A percentile compares a stretch with the other conserved stretches of the same genome.
Evolutionary conservation across 2,888 invertebrate genomes (phyloP).

Genomic region (Mesorhabditis spiculigera): DNA sequence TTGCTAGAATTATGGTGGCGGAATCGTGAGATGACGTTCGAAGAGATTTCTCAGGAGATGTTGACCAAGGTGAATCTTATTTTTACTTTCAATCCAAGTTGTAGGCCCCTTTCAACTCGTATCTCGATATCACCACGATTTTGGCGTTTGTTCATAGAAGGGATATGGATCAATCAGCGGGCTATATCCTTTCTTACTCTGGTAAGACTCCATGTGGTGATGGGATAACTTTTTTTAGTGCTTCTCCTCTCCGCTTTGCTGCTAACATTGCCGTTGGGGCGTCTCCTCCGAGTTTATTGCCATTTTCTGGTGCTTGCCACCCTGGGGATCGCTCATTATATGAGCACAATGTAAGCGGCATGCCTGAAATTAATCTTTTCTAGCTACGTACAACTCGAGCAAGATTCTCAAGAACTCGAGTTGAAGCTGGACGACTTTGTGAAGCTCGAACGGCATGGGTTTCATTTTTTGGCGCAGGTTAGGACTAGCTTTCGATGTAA

Average conservation of each 20-base stretch:
- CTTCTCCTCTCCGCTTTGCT: slow-evolving; percentile 62
- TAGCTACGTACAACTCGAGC: slow-evolving; percentile 60
- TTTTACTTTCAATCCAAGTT: not conserved
- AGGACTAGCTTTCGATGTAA: slow-evolving; percentile 35
- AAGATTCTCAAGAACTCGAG: slow-evolving; percentile 35
- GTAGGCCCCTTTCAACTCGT: slow-evolving; percentile 31
- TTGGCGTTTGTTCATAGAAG: slow-evolving; percentile 51
- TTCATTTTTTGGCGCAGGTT: slow-evolving; percentile 50
- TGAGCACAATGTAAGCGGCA: slow-evolving; percentile 52
- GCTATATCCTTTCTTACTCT: slow-evolving; percentile 40
- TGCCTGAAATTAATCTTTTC: not conserved
- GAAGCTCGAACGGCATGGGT: slow-evolving; percentile 51
- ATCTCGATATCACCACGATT: slow-evolving; percentile 41
- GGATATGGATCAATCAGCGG: slow-evolving; percentile 46
- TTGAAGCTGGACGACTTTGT: slow-evolving; percentile 52
- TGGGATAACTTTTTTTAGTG: slow-evolving; percentile 57
- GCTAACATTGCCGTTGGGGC: slow-evolving; percentile 62
- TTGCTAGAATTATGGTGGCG: slow-evolving; percentile 48
- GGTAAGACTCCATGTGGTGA: slow-evolving; percentile 22
- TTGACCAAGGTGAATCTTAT: slow-evolving; percentile 21
- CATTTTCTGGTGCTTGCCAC: slow-evolving; percentile 62
- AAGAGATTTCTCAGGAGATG: slow-evolving; percentile 36
- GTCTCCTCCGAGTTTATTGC: slow-evolving; percentile 63
- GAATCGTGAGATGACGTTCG: slow-evolving; percentile 38
- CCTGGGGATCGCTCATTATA: slow-evolving; percentile 61